Evolutionary conservation across 2,797 vertebrate genomes (phyloP), one percentile per base, ranked within the genome.

Genomic region (Scomberomorus guttatus): DNA sequence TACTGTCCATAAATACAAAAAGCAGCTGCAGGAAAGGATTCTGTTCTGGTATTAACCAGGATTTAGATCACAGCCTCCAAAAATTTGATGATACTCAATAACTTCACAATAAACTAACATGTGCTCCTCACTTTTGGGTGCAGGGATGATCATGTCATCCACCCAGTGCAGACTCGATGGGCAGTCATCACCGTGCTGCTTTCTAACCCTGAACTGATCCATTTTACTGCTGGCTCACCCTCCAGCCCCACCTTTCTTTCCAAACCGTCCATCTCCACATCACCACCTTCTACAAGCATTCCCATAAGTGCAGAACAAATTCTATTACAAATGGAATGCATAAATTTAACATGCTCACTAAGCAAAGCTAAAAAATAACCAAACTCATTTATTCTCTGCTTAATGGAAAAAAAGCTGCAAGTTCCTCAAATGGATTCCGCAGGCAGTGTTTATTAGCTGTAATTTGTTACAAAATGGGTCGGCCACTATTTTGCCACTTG

Each of bases 401-500:
- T 1, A 1, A 56, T 13, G 2, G 5, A 15, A 73, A 65, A 63
- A 17, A 11, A 13, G 3, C 3, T 1, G 5, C 46, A 37, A 29
- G 18, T n/a, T 69, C 0, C 0, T 9, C 55, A 6, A 64, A 25
- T n/a, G 24, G 4, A 71, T 14, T 68, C 37, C 17, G n/a, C 24
- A 6, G 12, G 17, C 14, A n/a, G 7, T 42, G 51, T 74, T 80
- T 52, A 61, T 75, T 46, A 34, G 6, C 24, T 61, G 39, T 55
- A 65, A 74, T 73, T 71, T 67, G 60, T 79, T 52, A 67, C 72
- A 52, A 72, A 74, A 74, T 44, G 29, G 22, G 24, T 11, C 5
- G 6, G 32, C 52, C 39, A 22, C 22, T 46, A 29, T 81, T 83
- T 95, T 93, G 92, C 91, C 94, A 94, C 95, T 93, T 96, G 96